Evolutionary conservation across 2,888 invertebrate genomes (phyloP), one percentile per base, ranked within the genome.

Genomic region (Ariolimax columbianus): DNA sequence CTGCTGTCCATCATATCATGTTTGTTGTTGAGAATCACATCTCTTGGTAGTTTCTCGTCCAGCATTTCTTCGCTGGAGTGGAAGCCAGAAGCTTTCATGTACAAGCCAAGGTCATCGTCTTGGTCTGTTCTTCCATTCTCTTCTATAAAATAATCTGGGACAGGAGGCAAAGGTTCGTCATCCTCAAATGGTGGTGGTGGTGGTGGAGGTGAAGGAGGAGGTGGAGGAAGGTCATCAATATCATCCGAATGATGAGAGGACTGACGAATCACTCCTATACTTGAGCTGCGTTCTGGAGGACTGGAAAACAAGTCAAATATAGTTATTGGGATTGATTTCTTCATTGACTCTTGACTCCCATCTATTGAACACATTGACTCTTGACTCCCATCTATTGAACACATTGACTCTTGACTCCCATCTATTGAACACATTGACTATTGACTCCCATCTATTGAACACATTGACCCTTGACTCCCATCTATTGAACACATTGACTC

Each of bases 141-240:
- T 82, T 70, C 66, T 33, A 30, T 33, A 30, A 73, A 68, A 73
- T 82, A 73, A 43, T 87, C 88, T 26, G 87, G 87, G 7, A 88
- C 89, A 1, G 89, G 89, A 17, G 90, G 90, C 1, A 89, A 87
- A 38, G 87, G 86, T 36, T 87, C 87, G 38, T 87, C 88, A 72
- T 90, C 90, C 63, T 88, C 89, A 23, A 90, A 84, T 7, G 90
- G 90, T 0, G 91, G 91, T 0, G 91, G 91, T 19, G 91, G 89
- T 26, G 84, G 66, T 23, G 86, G 86, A 30, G 88, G 86, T n/a
- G 87, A 84, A 19, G 87, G 87, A 9, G 88, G 89, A 1, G 88
- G 88, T 51, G 88, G 88, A 36, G 86, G 88, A 26, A 87, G 86
- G 33, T 89, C 89, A 51, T 88, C 87, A 36, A 80, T 82, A 40